phyloP scores from a whole-genome alignment of 2,797 vertebrate species.

The Falco peregrinus region DNA sequence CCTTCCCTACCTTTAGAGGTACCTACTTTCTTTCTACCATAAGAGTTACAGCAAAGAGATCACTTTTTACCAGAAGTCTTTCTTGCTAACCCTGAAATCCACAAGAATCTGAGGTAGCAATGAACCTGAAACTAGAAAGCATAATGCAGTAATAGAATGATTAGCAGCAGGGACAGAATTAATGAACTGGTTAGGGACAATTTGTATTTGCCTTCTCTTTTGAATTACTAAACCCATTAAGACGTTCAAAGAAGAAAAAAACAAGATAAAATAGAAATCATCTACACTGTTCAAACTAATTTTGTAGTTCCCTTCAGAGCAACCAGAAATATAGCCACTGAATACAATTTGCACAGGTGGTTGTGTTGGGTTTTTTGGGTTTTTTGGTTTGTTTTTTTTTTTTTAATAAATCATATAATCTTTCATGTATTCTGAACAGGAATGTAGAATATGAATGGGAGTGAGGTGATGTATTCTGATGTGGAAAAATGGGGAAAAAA shows the following conservation, averaged over 20 bases:
- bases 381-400: too few species aligned
- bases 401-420: background rate
- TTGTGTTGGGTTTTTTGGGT: too few species aligned
- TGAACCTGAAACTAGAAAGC: background rate
- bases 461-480: background rate
- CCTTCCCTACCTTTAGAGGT: background rate
- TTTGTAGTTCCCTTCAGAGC: background rate
- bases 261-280: background rate
- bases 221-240: background rate
- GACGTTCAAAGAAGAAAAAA: background rate
- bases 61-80: background rate
- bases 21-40: background rate
- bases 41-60: background rate
- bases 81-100: background rate
- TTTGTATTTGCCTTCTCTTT: background rate
- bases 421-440: background rate
- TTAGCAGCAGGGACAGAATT: background rate
- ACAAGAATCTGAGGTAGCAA: background rate
- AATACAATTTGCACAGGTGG: background rate
- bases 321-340: background rate
- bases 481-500: background rate
- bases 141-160: background rate
- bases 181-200: conserved; percentile 23
- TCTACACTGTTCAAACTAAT: background rate
- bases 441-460: background rate